Conservation (phyloP, 2,797 vertebrate species). For the Xenentodon cancila region DNA sequence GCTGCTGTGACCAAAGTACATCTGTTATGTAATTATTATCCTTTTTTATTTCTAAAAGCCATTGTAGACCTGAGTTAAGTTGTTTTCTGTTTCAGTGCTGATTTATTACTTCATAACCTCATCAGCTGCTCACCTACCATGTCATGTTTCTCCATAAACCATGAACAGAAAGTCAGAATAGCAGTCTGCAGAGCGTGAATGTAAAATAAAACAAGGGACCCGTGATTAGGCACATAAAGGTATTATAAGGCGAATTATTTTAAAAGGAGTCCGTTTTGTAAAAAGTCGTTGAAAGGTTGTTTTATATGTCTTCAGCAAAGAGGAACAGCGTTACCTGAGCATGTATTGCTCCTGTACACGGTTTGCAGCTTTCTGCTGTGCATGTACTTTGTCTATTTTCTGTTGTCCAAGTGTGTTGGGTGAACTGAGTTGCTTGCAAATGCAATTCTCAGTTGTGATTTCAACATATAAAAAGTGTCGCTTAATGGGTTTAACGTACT, state of each 20-base stretch:
- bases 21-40: too few relatives aligned
- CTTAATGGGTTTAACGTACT: not conserved
- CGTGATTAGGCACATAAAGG: not conserved
- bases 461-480: not conserved
- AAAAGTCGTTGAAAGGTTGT: not conserved
- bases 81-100: conserved; percentile 8
- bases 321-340: conserved; percentile 4
- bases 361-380: conserved; percentile 18
- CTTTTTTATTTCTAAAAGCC: too few relatives aligned
- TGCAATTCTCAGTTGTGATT: not conserved
- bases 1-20: not conserved
- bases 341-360: conserved; percentile 14
- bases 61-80: not conserved
- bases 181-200: not conserved
- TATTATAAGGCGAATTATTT: not conserved
- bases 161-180: conserved; percentile 1
- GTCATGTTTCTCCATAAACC: conserved; percentile 12
- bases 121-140: conserved; percentile 13
- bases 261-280: not conserved
- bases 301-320: not conserved
- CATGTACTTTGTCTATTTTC: not conserved
- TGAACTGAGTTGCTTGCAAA: conserved; percentile 8
- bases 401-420: not conserved
- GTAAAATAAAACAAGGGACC: conserved; percentile 3
- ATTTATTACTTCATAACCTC: conserved; percentile 33